A percentile compares a stretch with the other conserved stretches of the same genome.
phyloP scores from a whole-genome alignment of 2,888 invertebrate species.

The Julus scandinavius region DNA sequence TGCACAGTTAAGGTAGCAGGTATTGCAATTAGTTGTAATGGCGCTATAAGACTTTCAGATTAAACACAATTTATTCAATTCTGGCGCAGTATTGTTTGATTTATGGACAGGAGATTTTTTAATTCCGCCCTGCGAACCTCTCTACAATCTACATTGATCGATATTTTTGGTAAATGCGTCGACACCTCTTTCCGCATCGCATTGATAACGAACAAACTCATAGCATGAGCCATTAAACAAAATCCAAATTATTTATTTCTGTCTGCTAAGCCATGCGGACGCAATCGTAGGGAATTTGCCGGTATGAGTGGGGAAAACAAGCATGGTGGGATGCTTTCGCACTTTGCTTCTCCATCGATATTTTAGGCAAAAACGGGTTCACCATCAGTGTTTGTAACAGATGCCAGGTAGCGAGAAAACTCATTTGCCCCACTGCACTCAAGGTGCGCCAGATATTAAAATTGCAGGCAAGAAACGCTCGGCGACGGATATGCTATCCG shows the following conservation, averaged over 20 bases:
- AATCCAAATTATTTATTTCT: conserved; percentile 33
- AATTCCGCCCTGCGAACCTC: neutral
- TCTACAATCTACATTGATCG: neutral
- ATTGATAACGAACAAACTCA: conserved; percentile 17
- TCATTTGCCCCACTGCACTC: conserved; percentile 27
- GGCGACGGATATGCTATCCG: neutral
- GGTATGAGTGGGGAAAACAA: neutral
- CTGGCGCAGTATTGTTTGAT: neutral
- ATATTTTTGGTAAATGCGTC: neutral
- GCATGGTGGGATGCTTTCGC: neutral
- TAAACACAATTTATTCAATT: neutral
- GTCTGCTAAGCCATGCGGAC: neutral
- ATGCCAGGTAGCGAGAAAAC: conserved; percentile 4
- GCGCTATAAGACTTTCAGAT: neutral
- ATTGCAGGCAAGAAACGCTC: conserved; percentile 6
- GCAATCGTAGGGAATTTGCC: neutral
- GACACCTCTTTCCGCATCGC: conserved; percentile 8
- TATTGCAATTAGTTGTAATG: neutral
- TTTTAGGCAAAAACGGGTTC: neutral
- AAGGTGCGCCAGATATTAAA: conserved; percentile 33
- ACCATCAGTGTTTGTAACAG: neutral
- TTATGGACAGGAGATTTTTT: neutral
- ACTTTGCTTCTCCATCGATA: neutral
- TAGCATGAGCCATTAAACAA: conserved; percentile 19
- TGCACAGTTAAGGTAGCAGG: neutral